Percentiles rank a stretch among this genome's conserved stretches.
phyloP scores from a whole-genome alignment of 2,797 vertebrate species.

The Sylvilagus floridanus region DNA sequence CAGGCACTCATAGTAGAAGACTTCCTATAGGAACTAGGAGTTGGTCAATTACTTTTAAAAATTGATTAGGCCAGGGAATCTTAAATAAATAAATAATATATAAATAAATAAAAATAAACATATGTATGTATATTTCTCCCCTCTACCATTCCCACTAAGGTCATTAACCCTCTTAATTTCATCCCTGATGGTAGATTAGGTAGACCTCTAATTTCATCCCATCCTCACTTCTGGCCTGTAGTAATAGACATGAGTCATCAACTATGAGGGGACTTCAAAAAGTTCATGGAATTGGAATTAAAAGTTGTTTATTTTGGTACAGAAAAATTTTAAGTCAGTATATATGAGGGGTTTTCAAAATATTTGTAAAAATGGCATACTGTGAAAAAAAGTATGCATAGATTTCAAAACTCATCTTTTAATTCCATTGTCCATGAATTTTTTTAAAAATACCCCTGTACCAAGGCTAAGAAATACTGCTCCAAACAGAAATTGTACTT shows the following conservation, averaged over 20 bases:
- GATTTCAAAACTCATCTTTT: no score
- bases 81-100: not conserved
- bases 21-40: not conserved
- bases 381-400: no score
- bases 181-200: not conserved
- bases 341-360: no score
- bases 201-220: no score
- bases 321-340: no score
- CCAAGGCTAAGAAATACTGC: constrained; percentile 44
- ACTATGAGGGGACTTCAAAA: not conserved
- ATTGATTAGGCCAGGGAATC: not conserved
- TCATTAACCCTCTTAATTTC: not conserved
- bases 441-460: no score
- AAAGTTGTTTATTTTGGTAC: no score
- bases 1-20: not conserved
- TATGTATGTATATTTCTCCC: not conserved
- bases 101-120: not conserved
- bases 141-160: not conserved
- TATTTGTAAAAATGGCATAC: no score
- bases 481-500: constrained; percentile 32
- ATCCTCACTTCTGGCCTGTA: not conserved
- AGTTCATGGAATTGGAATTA: no score
- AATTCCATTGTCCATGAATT: no score
- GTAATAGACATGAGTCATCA: not conserved
- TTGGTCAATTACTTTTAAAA: not conserved